These are phyloP conservation scores for Spea multiplicata DNA, from an alignment of 2,113 vertebrate species.

Conservation along the genomic window DNA sequence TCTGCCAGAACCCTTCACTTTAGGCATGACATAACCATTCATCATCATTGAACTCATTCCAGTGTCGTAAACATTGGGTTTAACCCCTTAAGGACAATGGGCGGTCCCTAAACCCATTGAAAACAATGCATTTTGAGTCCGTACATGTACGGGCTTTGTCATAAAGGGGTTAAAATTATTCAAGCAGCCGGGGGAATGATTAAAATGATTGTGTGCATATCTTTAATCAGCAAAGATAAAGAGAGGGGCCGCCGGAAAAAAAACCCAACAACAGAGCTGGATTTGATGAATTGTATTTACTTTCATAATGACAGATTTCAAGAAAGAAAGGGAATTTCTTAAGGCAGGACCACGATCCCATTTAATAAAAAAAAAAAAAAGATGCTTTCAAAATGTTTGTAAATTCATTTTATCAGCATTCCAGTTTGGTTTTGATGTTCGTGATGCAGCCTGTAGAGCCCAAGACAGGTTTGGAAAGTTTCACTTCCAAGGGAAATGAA, in stretches of 20 bases:
- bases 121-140: too few species aligned
- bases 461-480: too few species aligned
- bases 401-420: background rate
- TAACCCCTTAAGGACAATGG: too few species aligned
- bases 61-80: slow-evolving; percentile 34
- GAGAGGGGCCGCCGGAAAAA: slow-evolving; percentile 17
- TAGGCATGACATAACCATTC: slow-evolving; percentile 33
- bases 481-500: too few species aligned
- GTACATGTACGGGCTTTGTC: too few species aligned
- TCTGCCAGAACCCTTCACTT: slow-evolving; percentile 22
- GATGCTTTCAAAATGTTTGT: background rate
- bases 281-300: slow-evolving; percentile 45
- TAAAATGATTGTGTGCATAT: slow-evolving; percentile 45
- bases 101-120: too few species aligned
- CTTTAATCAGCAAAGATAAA: slow-evolving; percentile 42
- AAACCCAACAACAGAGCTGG: background rate
- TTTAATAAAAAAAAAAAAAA: slow-evolving; percentile 5
- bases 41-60: slow-evolving; percentile 45
- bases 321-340: slow-evolving; percentile 2
- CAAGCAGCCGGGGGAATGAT: slow-evolving; percentile 43
- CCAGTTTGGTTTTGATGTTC: background rate
- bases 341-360: slow-evolving; percentile 12
- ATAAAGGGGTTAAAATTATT: too few species aligned
- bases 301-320: slow-evolving; percentile 37
- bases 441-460: too few species aligned